Conservation (phyloP, 2,888 invertebrate species). For the Elysia crispata region DNA sequence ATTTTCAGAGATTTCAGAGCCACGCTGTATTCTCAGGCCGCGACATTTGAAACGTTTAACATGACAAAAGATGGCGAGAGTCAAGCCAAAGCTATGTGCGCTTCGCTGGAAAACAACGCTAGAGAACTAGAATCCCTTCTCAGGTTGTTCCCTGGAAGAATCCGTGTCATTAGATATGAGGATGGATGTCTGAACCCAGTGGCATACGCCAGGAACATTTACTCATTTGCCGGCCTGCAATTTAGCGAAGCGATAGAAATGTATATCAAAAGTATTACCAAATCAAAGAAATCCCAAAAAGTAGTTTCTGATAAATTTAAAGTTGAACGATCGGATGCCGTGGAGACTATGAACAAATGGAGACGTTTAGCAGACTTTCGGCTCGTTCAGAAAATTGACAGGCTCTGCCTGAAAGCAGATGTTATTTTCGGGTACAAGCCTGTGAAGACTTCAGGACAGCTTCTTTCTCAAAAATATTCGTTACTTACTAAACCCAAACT, state of each 20-base stretch:
- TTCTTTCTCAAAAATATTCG: neutral
- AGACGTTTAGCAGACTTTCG: neutral
- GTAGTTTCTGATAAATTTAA: too few species aligned
- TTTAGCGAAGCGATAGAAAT: too few species aligned
- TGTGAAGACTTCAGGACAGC: neutral
- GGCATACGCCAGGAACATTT: too few species aligned
- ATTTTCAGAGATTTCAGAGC: slow-evolving; percentile 13
- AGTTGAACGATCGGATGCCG: neutral
- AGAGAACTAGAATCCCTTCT: neutral
- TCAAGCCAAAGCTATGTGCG: neutral
- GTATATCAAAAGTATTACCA: too few species aligned
- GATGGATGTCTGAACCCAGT: too few species aligned
- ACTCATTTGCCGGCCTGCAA: too few species aligned
- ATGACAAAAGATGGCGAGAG: neutral
- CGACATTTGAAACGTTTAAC: neutral
- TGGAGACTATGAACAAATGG: slow-evolving; percentile 15
- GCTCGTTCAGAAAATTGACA: neutral
- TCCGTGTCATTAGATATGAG: too few species aligned
- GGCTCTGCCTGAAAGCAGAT: neutral
- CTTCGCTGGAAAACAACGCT: neutral
- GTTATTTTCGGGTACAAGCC: slow-evolving; percentile 1
- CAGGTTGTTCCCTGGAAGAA: too few species aligned
- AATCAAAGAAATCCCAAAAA: too few species aligned
- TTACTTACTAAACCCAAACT: neutral
- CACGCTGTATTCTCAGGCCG: neutral